These are phyloP conservation scores for Indicator indicator DNA, from an alignment of 2,113 vertebrate species.

Conservation along the genomic window DNA sequence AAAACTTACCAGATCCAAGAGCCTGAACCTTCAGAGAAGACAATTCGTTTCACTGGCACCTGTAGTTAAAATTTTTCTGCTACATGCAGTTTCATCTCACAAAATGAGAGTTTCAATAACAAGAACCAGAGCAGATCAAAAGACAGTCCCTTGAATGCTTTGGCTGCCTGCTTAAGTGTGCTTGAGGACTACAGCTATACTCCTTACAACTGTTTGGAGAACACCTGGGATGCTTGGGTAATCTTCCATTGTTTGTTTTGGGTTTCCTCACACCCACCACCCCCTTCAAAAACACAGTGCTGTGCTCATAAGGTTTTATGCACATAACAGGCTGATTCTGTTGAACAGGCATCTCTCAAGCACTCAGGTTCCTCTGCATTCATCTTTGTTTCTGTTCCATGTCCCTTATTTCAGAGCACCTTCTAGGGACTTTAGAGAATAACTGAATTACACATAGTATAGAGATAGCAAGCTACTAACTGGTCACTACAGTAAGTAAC, in stretches of 20 bases:
- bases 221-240: not conserved
- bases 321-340: not conserved
- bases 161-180: not conserved
- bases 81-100: not conserved
- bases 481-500: not conserved
- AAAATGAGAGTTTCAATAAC: not conserved
- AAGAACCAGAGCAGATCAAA: not conserved
- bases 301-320: not conserved
- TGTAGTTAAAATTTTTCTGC: not conserved
- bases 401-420: not conserved
- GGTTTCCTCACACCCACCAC: not conserved
- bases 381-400: not conserved
- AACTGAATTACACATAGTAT: not conserved
- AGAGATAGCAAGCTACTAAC: not conserved
- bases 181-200: not conserved
- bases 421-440: not conserved
- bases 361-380: not conserved
- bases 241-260: not conserved
- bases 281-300: accelerated
- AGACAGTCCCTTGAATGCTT: not conserved
- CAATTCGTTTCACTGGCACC: not conserved
- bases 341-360: not conserved
- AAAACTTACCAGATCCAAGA: not conserved
- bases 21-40: not conserved
- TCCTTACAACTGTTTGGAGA: not conserved